Percentiles rank a stretch among this genome's conserved stretches.
phyloP scores from a whole-genome alignment of 2,888 invertebrate species.

The Drosophila engyochracea region DNA sequence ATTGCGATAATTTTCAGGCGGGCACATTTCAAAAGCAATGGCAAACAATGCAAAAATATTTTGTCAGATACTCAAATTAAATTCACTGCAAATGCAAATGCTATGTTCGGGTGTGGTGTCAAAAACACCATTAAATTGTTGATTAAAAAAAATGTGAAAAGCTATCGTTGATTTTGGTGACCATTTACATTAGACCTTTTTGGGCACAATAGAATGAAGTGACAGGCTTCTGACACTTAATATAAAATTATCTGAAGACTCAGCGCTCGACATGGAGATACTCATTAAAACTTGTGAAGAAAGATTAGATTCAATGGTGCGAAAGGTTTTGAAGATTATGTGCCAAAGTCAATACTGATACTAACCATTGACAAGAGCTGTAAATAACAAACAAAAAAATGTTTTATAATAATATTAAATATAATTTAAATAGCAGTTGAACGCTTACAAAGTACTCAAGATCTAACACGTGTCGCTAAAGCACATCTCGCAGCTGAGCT shows the following conservation, averaged over 20 bases:
- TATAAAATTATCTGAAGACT: not conserved
- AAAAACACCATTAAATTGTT: slow-evolving; percentile 69
- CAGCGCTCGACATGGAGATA: not conserved
- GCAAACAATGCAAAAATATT: slow-evolving; percentile 50
- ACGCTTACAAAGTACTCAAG: not conserved
- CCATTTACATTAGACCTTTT: slow-evolving; percentile 53
- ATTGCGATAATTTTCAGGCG: slow-evolving; percentile 28
- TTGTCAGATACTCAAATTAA: slow-evolving; percentile 40
- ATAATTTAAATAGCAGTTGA: not conserved
- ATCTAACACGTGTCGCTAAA: slow-evolving; percentile 38
- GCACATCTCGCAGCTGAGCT: slow-evolving; percentile 30
- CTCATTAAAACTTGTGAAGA: not conserved
- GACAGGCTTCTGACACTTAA: not conserved
- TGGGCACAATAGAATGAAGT: slow-evolving; percentile 10
- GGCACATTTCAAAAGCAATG: slow-evolving; percentile 19
- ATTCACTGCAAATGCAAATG: slow-evolving; percentile 41
- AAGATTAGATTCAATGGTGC: not conserved
- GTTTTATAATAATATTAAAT: not conserved
- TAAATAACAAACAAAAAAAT: not conserved
- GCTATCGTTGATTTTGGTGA: slow-evolving; percentile 39
- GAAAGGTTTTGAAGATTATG: no score
- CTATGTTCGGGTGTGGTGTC: slow-evolving; percentile 53
- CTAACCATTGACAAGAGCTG: not conserved
- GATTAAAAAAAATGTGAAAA: slow-evolving; percentile 21
- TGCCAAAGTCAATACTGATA: no score